Evolutionary conservation across 1,140 invertebrate species (phyloP).

Genomic region (Drosophila sechellia): DNA sequence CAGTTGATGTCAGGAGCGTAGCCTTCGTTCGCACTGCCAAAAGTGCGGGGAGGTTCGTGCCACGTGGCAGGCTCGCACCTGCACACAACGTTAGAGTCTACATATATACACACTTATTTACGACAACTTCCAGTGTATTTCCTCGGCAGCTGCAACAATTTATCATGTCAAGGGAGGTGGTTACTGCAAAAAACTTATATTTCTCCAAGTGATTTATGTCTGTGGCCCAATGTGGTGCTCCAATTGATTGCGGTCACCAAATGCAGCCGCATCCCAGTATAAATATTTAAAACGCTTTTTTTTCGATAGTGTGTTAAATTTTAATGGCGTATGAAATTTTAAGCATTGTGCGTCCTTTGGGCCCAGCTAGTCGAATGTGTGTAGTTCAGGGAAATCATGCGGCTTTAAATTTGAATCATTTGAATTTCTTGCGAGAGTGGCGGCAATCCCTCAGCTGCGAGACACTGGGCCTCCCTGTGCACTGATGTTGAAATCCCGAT

Average conservation of each 20-base stretch:
- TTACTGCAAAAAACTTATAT: slow-evolving; percentile 23
- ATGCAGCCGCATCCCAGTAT: slow-evolving; percentile 37
- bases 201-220: slow-evolving; percentile 64
- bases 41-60: slow-evolving; percentile 1
- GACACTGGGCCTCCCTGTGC: slow-evolving; percentile 18
- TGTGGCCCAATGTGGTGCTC: slow-evolving; percentile 8
- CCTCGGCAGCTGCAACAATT: slow-evolving; percentile 48
- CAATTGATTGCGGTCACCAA: slow-evolving; percentile 60
- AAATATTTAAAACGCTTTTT: slow-evolving; percentile 47
- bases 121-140: slow-evolving; percentile 9
- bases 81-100: slow-evolving; percentile 22
- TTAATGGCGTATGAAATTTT: slow-evolving; percentile 25
- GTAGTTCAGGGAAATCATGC: slow-evolving; percentile 9
- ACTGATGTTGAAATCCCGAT: slow-evolving; percentile 57
- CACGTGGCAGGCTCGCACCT: slow-evolving; percentile 66
- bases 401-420: slow-evolving; percentile 12
- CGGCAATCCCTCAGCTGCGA: slow-evolving; percentile 29
- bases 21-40: slow-evolving; percentile 22
- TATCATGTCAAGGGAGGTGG: slow-evolving; percentile 52
- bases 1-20: slow-evolving; percentile 56
- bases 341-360: slow-evolving; percentile 6
- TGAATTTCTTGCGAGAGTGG: background rate
- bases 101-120: slow-evolving; percentile 14
- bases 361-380: slow-evolving; percentile 2
- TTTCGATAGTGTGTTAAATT: slow-evolving; percentile 29